phyloP scores from a whole-genome alignment of 2,888 invertebrate genomes.

The Nowickia ferox region DNA sequence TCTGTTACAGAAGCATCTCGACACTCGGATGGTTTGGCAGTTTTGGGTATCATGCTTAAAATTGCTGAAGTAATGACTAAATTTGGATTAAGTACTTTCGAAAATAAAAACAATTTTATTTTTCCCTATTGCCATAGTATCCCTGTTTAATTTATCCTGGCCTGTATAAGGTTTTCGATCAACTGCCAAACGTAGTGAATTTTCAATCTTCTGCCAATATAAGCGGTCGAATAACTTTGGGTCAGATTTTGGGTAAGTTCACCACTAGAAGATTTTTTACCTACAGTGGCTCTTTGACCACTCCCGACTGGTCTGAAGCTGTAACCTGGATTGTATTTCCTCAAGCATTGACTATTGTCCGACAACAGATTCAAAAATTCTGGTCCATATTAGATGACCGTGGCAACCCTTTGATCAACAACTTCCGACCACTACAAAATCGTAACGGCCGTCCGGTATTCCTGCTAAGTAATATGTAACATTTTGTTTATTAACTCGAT shows the following conservation, averaged over 20 bases:
- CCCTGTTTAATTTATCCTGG: slow-evolving; percentile 60
- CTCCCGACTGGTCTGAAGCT: slow-evolving; percentile 73
- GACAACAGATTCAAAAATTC: slow-evolving; percentile 69
- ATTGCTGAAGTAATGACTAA: slow-evolving; percentile 73
- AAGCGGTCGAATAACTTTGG: slow-evolving; percentile 70
- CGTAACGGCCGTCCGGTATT: slow-evolving; percentile 68
- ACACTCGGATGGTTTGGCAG: slow-evolving; percentile 85
- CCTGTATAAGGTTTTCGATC: slow-evolving; percentile 75
- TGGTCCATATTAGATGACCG: slow-evolving; percentile 66
- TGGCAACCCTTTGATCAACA: slow-evolving; percentile 68
- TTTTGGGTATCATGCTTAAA: slow-evolving; percentile 86
- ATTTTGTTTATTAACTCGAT: not conserved
- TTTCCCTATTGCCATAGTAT: slow-evolving; percentile 3
- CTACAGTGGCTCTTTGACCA: slow-evolving; percentile 76
- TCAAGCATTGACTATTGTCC: slow-evolving; percentile 66
- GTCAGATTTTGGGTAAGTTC: slow-evolving; percentile 75
- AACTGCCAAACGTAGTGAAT: slow-evolving; percentile 73
- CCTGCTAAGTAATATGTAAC: slow-evolving; percentile 22
- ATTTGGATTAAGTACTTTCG: not conserved
- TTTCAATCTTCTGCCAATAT: slow-evolving; percentile 73
- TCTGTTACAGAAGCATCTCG: slow-evolving; percentile 84
- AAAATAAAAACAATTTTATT: not conserved
- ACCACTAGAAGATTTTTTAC: slow-evolving; percentile 75
- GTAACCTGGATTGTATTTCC: slow-evolving; percentile 74
- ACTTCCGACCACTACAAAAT: slow-evolving; percentile 73